Evolutionary conservation across 2,888 invertebrate species (phyloP).

Genomic region (Rhagonycha fulva): DNA sequence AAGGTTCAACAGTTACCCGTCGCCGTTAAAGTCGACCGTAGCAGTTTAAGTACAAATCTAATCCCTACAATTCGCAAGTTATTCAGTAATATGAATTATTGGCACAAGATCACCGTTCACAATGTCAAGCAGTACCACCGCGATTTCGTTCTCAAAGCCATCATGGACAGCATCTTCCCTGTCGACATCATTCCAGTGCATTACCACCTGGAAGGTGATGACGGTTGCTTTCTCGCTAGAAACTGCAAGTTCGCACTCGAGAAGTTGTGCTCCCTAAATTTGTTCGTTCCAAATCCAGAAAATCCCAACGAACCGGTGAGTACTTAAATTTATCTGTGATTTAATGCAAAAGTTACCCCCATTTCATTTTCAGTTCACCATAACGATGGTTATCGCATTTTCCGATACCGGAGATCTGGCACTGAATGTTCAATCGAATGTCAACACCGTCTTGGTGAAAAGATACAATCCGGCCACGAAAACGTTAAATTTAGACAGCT

Average conservation of each 20-base stretch:
- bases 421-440: slow-evolving; percentile 56
- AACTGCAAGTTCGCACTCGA: slow-evolving; percentile 59
- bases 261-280: slow-evolving; percentile 55
- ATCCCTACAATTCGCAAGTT: not conserved
- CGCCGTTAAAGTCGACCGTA: slow-evolving; percentile 2
- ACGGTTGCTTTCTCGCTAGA: slow-evolving; percentile 55
- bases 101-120: slow-evolving; percentile 13
- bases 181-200: slow-evolving; percentile 57
- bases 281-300: slow-evolving; percentile 48
- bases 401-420: slow-evolving; percentile 54
- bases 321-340: not conserved
- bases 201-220: slow-evolving; percentile 49
- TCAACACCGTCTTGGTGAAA: slow-evolving; percentile 50
- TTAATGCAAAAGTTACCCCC: not conserved
- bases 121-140: slow-evolving; percentile 43
- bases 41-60: not conserved
- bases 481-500: slow-evolving; percentile 53
- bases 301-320: slow-evolving; percentile 40
- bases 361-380: slow-evolving; percentile 41
- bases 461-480: slow-evolving; percentile 48
- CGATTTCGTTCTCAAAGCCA: slow-evolving; percentile 52
- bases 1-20: not conserved
- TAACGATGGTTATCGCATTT: slow-evolving; percentile 54
- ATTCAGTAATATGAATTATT: slow-evolving; percentile 3
- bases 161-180: slow-evolving; percentile 56